Percentiles rank a stretch among this genome's conserved stretches.
These are phyloP conservation scores for Tethya wilhelma DNA, from an alignment of 37 sponge, comb jelly and placozoan species.

Conservation along the genomic window DNA sequence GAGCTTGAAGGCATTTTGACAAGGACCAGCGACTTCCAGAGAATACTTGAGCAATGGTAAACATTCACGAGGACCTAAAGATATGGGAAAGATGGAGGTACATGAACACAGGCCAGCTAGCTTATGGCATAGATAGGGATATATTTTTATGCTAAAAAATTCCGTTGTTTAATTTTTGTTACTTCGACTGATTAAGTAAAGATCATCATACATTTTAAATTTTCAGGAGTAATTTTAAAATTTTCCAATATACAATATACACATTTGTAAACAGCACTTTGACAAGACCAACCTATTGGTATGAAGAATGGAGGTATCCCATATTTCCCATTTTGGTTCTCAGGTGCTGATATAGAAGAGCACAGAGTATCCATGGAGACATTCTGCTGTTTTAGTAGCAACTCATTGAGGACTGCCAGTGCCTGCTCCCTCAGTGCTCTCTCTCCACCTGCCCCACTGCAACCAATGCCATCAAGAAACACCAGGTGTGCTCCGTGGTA, in stretches of 20 bases:
- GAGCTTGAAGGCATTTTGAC: constrained; percentile 73
- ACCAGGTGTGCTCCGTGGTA: constrained; percentile 93
- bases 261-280: neutral
- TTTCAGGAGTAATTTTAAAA: neutral
- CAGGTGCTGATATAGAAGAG: no score
- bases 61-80: constrained; percentile 22
- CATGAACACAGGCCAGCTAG: constrained; percentile 2
- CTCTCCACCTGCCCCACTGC: neutral
- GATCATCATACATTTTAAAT: neutral
- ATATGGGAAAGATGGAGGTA: neutral
- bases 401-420: neutral
- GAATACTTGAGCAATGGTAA: constrained; percentile 23
- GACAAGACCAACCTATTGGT: constrained; percentile 36
- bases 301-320: constrained; percentile 81
- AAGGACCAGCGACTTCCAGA: constrained; percentile 69
- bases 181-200: neutral
- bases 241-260: neutral
- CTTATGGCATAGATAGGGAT: neutral
- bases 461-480: constrained; percentile 82
- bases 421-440: neutral
- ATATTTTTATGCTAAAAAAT: no score
- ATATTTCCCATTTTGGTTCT: constrained; percentile 45
- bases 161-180: no score
- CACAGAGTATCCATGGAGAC: no score
- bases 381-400: no score